phyloP scores from a whole-genome alignment of 1,140 invertebrate species.

The Plodia interpunctella region DNA sequence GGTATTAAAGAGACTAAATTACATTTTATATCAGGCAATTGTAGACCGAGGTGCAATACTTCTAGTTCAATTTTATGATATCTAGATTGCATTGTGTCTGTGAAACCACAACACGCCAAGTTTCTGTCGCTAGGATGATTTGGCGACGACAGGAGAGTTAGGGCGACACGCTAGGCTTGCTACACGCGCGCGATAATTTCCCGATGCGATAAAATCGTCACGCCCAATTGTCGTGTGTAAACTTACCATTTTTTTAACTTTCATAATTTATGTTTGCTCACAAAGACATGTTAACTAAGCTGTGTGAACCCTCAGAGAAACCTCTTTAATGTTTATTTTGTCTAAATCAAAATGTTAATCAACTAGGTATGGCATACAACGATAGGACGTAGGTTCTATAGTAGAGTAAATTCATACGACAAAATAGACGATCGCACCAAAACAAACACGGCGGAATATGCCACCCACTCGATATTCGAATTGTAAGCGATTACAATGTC shows the following conservation, averaged over 20 bases:
- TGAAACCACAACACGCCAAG: neutral
- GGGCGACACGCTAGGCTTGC: constrained; percentile 31
- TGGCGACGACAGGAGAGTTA: constrained; percentile 7
- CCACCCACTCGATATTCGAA: constrained; percentile 17
- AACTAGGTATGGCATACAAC: no score
- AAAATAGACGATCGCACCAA: constrained; percentile 13
- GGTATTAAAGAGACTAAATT: no score
- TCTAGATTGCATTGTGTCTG: neutral
- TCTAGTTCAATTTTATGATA: neutral
- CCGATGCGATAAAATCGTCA: constrained; percentile 28
- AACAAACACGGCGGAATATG: constrained; percentile 15
- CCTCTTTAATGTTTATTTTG: no score
- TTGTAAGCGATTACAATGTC: constrained; percentile 20
- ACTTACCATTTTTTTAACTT: constrained; percentile 5
- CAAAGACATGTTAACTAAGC: neutral
- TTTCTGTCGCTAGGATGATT: constrained; percentile 1
- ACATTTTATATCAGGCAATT: no score
- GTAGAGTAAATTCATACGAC: constrained; percentile 2
- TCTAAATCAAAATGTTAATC: no score
- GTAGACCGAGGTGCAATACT: no score
- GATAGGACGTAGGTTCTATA: no score
- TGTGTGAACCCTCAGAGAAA: neutral
- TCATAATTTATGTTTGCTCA: neutral
- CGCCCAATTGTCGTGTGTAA: constrained; percentile 25
- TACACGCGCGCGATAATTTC: constrained; percentile 26